phyloP scores from a whole-genome alignment of 2,113 vertebrate genomes.

The Motacilla tschutschensis region DNA sequence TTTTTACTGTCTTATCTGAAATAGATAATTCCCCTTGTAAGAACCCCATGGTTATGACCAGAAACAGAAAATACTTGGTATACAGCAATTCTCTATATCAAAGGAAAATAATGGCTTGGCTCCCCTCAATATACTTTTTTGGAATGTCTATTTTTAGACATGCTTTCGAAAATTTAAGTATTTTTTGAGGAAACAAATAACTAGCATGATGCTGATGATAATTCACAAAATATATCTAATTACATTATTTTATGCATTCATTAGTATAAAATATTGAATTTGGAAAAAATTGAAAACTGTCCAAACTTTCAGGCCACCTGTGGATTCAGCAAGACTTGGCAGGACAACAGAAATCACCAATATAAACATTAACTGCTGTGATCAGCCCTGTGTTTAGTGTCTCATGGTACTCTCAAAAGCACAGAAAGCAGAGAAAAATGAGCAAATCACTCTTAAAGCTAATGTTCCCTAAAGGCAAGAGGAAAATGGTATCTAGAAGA shows the following conservation, averaged over 20 bases:
- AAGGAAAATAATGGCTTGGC: background rate
- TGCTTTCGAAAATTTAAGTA: background rate
- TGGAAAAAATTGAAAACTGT: background rate
- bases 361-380: background rate
- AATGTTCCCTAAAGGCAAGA: background rate
- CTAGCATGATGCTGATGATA: background rate
- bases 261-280: background rate
- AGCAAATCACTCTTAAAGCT: background rate
- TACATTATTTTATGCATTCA: background rate
- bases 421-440: background rate
- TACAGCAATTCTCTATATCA: background rate
- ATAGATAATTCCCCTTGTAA: background rate
- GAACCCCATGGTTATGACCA: background rate
- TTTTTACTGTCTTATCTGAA: background rate
- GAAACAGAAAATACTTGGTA: background rate
- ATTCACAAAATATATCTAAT: background rate
- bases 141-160: background rate
- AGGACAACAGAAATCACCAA: background rate
- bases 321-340: background rate
- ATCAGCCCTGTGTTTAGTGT: background rate
- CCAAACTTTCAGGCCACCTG: background rate
- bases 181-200: background rate
- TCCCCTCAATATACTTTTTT: background rate
- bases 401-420: background rate
- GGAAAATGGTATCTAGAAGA: background rate